Evolutionary conservation across 2,888 invertebrate genomes (phyloP), one percentile per base, ranked within the genome.

Genomic region (Chelonus formosanus): DNA sequence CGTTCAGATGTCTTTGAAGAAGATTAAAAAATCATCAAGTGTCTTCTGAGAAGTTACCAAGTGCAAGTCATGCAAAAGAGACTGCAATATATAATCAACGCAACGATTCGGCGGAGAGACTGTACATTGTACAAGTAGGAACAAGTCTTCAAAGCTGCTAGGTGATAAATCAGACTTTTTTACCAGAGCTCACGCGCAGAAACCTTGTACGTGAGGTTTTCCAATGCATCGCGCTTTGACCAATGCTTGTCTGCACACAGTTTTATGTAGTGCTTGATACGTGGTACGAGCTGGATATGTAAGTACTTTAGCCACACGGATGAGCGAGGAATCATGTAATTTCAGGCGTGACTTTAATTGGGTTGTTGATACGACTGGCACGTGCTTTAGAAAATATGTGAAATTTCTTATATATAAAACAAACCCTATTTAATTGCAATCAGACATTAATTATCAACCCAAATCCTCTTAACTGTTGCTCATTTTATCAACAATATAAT

Each of bases 91-190:
- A 20, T 20, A 20, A 20, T 20, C 20, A 20, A 1, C 20, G 20
- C 20, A 20, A 40, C 40, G 40, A 40, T 40, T 40, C 6, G 40
- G 40, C 40, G 1, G 40, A 4, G 6, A 6, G 20, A 48, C 48
- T 48, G 10, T 48, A 52, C 7, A 34, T 5, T 32, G 4, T 40
- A 5, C 40, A 52, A 52, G 34, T 20, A 20, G 31, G 34, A 52
- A 52, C 52, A 32, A 52, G 52, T 7, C 34, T 48, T 52, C 34
- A 52, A 52, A 58, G 40, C 34, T 36, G 47, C 45, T 36, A 59
- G 59, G 64, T 59, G 53, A 65, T 65, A 59, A 65, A 65, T 65
- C 58, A 45, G n/a, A 4, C 44, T 20, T 50, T 48, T 48, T 54
- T 54, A 43, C 54, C 35, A 47, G 54, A 44, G 35, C 52, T 10